These are phyloP conservation scores for Pteropus alecto DNA, from an alignment of 2,113 vertebrate species.

Conservation along the genomic window DNA sequence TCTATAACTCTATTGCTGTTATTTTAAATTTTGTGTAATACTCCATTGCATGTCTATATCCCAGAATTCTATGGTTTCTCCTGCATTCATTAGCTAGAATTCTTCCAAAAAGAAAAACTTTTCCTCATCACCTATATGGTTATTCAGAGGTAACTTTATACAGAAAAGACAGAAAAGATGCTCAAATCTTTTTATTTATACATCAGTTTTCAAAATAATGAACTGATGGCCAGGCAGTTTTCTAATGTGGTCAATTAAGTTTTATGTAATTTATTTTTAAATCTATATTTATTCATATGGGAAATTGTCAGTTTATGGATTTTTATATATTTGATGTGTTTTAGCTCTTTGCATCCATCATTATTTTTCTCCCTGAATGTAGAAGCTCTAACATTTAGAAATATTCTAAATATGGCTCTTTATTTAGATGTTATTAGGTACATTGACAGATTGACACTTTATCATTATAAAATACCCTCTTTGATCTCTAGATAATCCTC, in stretches of 20 bases:
- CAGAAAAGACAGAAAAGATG: neutral
- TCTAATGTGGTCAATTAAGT: neutral
- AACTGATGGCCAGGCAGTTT: neutral
- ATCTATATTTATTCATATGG: neutral
- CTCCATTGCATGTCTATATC: neutral
- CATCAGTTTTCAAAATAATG: neutral
- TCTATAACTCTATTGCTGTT: neutral
- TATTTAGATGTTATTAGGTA: neutral
- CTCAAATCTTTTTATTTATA: neutral
- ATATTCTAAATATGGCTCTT: neutral
- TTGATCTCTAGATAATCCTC: neutral
- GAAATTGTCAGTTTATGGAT: neutral
- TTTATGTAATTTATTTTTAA: neutral
- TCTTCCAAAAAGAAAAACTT: neutral
- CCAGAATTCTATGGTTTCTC: neutral
- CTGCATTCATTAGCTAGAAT: neutral
- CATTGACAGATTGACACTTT: neutral
- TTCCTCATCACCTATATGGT: neutral
- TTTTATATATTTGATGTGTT: neutral
- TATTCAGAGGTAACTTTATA: neutral
- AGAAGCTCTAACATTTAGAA: neutral
- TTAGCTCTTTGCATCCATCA: neutral
- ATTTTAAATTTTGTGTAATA: conserved; percentile 8
- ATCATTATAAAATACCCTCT: neutral
- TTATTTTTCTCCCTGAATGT: neutral